These are phyloP conservation scores for Malurus leucopterus DNA, from an alignment of 2,797 vertebrate species.

Conservation along the genomic window DNA sequence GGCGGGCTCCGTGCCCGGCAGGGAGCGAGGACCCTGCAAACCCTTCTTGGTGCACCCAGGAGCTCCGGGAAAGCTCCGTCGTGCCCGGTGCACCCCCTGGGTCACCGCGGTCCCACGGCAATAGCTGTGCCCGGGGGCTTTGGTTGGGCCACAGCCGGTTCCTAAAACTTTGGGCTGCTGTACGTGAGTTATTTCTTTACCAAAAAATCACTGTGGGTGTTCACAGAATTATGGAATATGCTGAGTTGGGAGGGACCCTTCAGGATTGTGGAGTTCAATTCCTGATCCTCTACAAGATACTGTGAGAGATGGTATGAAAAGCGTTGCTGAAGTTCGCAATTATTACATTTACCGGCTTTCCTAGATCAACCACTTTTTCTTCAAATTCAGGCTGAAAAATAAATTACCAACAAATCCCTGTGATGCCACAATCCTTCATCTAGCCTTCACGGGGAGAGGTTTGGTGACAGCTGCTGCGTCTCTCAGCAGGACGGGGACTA, in stretches of 20 bases:
- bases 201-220: background rate
- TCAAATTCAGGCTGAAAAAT: background rate
- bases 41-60: background rate
- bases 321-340: background rate
- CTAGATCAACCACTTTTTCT: background rate
- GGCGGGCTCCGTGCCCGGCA: accelerated
- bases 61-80: accelerated
- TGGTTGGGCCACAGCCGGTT: accelerated
- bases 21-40: background rate
- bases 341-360: background rate
- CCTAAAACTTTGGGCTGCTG: background rate
- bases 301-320: background rate
- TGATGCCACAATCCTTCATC: background rate
- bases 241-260: background rate
- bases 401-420: background rate
- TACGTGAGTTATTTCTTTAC: accelerated
- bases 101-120: accelerated
- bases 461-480: accelerated
- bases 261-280: accelerated
- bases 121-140: accelerated
- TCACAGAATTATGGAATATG: background rate
- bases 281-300: accelerated
- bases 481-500: accelerated
- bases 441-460: accelerated
- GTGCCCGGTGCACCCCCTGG: accelerated